These are phyloP conservation scores for Chrysotoxum bicinctum DNA, from an alignment of 2,888 invertebrate genomes.

Conservation along the genomic window DNA sequence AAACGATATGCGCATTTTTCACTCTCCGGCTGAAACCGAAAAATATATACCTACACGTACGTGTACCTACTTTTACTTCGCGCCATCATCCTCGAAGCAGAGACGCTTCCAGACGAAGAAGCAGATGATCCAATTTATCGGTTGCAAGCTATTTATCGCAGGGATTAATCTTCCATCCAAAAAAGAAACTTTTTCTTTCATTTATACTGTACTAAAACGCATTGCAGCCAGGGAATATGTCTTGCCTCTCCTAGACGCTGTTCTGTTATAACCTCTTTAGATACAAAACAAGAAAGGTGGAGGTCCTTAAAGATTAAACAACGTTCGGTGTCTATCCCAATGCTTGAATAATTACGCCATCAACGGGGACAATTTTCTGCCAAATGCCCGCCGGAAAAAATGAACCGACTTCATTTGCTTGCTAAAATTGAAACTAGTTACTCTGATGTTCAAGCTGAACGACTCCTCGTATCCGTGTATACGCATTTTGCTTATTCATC, in stretches of 20 bases:
- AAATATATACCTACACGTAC: neutral
- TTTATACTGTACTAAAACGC: constrained; percentile 2
- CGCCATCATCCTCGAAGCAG: neutral
- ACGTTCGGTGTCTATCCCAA: constrained; percentile 44
- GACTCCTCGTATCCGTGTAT: neutral
- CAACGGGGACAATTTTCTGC: constrained; percentile 66
- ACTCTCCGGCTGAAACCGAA: constrained; percentile 48
- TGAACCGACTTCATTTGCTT: constrained; percentile 30
- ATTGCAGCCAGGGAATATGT: neutral
- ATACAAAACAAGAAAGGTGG: neutral
- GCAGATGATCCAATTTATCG: constrained; percentile 73
- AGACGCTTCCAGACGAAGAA: neutral
- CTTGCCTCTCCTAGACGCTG: neutral
- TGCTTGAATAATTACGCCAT: constrained; percentile 65
- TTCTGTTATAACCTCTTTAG: constrained; percentile 17
- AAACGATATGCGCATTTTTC: constrained; percentile 69
- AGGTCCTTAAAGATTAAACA: neutral
- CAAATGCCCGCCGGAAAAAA: constrained; percentile 55
- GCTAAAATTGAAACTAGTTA: constrained; percentile 16
- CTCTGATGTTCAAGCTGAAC: neutral
- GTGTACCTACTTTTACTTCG: constrained; percentile 21
- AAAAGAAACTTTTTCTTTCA: constrained; percentile 33
- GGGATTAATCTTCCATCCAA: constrained; percentile 64
- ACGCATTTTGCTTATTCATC: constrained; percentile 42
- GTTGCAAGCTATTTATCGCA: constrained; percentile 65